Base-by-base conservation (phyloP, 1,140 invertebrate genomes). In the Sminthurinus signatus region DNA sequence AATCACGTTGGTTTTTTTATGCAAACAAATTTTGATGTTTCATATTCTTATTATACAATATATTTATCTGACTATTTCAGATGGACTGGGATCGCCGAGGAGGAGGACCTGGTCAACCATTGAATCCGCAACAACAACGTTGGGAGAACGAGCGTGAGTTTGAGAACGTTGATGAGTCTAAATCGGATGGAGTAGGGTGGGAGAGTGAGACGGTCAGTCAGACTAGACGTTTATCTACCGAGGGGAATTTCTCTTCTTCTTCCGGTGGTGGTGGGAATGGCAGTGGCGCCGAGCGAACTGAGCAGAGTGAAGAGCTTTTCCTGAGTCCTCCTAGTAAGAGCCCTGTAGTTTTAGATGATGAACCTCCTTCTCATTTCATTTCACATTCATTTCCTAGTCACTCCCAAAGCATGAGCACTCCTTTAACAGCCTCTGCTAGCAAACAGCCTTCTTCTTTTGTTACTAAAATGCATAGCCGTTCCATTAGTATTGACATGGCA, bases 71-170 rank as follows among this genome's bases (percentile, higher is more conserved):
- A n/a, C n/a, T n/a, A n/a, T n/a, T 39, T 39, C 19, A 48, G 50
- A 23, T 52, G 60, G 68, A 69, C 8, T 69, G 68, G 68, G 68
- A 69, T 19, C 28, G 29, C 17, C 32, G 60, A 23, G 27, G 55
- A 29, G 44, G 59, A 28, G 60, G 2, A 14, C 69, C 43, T n/a
- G 59, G 60, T 55, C 70, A 71, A 44, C 71, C 68, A 19, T 67
- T 64, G 39, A 58, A 65, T 42, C 65, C 55, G 48, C 62, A 70
- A 21, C 62, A 58, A n/a, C 64, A 67, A 58, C 63, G 68, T 28
- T 63, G 67, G 63, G 69, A 71, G 43, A 60, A 64, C 36, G 68
- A 72, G 56, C 61, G 69, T 73, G 73, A 74, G 69, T 71, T 64
- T 70, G 67, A 55, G 61, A 42, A 57, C 42, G 46, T 44, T 55